phyloP scores from a whole-genome alignment of 2,797 vertebrate genomes.

The Anisognathus igniventris region DNA sequence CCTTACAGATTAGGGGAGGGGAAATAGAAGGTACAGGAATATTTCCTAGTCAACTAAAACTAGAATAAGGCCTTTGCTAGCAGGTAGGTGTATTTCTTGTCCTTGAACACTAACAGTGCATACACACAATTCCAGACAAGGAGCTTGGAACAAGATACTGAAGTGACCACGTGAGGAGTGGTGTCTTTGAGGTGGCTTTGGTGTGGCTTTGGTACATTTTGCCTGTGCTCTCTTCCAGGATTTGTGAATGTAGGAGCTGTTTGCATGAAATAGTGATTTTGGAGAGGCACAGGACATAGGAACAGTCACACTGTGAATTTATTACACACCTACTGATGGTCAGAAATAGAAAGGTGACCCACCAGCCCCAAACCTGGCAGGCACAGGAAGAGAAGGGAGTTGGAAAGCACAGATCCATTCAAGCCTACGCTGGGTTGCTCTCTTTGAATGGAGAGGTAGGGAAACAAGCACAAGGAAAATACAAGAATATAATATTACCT shows the following conservation, averaged over 20 bases:
- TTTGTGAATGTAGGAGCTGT: background rate
- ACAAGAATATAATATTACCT: background rate
- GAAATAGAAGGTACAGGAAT: background rate
- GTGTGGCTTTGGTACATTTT: background rate
- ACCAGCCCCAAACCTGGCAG: background rate
- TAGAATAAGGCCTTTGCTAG: background rate
- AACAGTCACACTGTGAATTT: background rate
- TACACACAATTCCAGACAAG: background rate
- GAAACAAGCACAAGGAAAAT: background rate
- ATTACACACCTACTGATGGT: background rate
- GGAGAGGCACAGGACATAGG: background rate
- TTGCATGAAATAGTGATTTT: background rate
- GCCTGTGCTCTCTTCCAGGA: background rate
- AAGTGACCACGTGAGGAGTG: background rate
- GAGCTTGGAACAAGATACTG: background rate
- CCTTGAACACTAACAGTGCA: background rate
- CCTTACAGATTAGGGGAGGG: background rate
- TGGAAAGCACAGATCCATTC: background rate
- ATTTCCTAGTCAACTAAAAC: background rate
- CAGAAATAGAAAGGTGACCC: background rate
- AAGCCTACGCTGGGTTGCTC: background rate
- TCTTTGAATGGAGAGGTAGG: background rate
- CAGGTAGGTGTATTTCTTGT: background rate
- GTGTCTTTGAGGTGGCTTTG: background rate
- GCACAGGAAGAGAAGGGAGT: background rate